Percentiles rank a stretch among this genome's conserved stretches.
These are phyloP conservation scores for Neosalanx taihuensis DNA, from an alignment of 2,797 vertebrate species.

Conservation along the genomic window DNA sequence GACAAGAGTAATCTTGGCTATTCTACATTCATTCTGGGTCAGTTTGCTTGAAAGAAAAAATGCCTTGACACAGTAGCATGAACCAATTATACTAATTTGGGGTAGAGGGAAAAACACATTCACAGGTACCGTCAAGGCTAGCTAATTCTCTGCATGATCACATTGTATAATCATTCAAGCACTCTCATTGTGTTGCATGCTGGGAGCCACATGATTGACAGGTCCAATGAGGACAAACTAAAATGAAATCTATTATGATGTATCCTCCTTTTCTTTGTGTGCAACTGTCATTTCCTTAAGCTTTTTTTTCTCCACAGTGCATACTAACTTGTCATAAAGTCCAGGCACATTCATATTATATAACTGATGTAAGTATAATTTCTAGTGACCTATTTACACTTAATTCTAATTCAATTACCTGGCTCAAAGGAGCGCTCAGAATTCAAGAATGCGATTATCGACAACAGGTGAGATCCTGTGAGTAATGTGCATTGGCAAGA, in stretches of 20 bases:
- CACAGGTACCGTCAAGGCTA: slow-evolving; percentile 48
- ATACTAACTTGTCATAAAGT: not conserved
- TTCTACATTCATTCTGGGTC: slow-evolving; percentile 29
- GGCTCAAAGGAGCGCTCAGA: too few species aligned
- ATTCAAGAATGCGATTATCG: too few species aligned
- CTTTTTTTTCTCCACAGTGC: too few species aligned
- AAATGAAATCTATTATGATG: slow-evolving; percentile 48
- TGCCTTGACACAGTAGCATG: slow-evolving; percentile 35
- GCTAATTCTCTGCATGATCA: slow-evolving; percentile 58
- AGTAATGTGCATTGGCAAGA: not conserved
- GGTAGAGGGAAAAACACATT: slow-evolving; percentile 43
- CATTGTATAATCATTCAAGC: slow-evolving; percentile 55
- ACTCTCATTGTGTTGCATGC: slow-evolving; percentile 36
- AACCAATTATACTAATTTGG: slow-evolving; percentile 58
- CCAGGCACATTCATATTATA: not conserved
- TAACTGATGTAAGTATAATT: not conserved
- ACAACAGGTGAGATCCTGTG: not conserved
- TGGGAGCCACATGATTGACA: slow-evolving; percentile 51
- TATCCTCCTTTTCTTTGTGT: slow-evolving; percentile 10
- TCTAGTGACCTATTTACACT: too few species aligned
- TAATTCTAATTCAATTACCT: too few species aligned
- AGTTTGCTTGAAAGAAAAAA: slow-evolving; percentile 23
- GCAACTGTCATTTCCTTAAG: not conserved
- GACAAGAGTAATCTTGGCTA: slow-evolving; percentile 12
- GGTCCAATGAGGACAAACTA: slow-evolving; percentile 55